Base-by-base conservation (phyloP, 2,888 invertebrate genomes). In the Tachina grossa region DNA sequence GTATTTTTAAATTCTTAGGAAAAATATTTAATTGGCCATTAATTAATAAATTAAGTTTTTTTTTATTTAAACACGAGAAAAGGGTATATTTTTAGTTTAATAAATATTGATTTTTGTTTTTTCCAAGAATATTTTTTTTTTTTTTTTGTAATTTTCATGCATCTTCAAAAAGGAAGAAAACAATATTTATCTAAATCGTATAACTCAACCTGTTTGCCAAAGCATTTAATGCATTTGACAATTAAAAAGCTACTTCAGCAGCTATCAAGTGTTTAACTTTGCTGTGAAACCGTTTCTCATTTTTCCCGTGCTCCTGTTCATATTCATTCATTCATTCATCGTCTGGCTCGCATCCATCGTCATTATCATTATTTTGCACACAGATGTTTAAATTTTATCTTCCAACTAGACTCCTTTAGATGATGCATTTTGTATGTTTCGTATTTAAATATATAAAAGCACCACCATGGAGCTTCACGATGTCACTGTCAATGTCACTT, bases 401-500 rank as follows among this genome's bases (percentile, higher is more conserved):
- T 63, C 76, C 72, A 69, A 82, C 78, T 75, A 77, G 65, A 83
- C 83, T 77, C 68, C 53, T 82, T 71, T 57, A 71, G 76, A 69
- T 43, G 11, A 19, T 39, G 45, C 1, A 45, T 8, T 53, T 13
- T 3, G 9, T 31, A 51, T 16, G 16, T 16, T 31, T 31, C 31
- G 31, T 31, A 31, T 31, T 31, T 31, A 31, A 31, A 71, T 13
- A 22, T 41, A 63, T 11, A 47, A 68, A 68, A 11, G 41, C 75
- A 83, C 66, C 82, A 83, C 71, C 85, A 85, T 83, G 83, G 79
- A 85, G 90, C 87, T 85, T 81, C 87, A 88, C 87, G 88, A 88
- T 90, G 91, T 91, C 90, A 91, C 91, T 91, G 90, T 91, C 90
- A 91, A 91, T 91, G 90, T 91, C 91, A 90, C 89, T 91, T 91